Conservation (phyloP, 64 coral and sea anemone genomes). For the Hydrozoanthus tunicans region DNA sequence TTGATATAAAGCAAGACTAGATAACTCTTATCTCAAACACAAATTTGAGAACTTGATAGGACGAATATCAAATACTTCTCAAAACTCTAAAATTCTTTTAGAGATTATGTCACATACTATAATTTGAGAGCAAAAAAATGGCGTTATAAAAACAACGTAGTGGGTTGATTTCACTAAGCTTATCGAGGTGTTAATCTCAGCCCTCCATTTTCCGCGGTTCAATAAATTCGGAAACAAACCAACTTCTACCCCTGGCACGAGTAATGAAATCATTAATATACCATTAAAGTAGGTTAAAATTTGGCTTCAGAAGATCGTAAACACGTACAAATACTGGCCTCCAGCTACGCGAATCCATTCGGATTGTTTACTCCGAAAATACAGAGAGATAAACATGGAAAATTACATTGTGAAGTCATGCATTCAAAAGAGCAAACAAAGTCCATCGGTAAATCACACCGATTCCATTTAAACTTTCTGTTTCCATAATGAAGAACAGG, state of each 20-base stretch:
- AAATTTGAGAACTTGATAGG: no score
- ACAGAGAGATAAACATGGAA: constrained; percentile 19
- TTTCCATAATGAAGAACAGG: not conserved
- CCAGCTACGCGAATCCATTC: constrained; percentile 22
- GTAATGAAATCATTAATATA: constrained; percentile 6
- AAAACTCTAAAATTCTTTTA: no score
- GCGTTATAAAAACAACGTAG: no score
- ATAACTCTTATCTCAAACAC: no score
- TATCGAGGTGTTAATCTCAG: not conserved
- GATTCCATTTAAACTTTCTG: constrained; percentile 24
- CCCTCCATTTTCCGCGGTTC: not conserved
- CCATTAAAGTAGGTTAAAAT: not conserved
- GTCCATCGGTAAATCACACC: not conserved
- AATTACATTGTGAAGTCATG: constrained; percentile 56
- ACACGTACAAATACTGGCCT: not conserved
- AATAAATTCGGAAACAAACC: not conserved
- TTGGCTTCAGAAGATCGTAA: not conserved
- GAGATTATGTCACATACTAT: no score
- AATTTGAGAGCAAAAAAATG: no score
- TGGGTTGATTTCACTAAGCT: not conserved
- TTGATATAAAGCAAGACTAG: no score
- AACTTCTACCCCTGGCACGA: not conserved
- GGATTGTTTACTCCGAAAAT: constrained; percentile 19
- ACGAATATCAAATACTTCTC: no score
- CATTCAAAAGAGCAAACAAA: not conserved